Conservation (phyloP, 2,888 invertebrate species). For the Euplexia lucipara region DNA sequence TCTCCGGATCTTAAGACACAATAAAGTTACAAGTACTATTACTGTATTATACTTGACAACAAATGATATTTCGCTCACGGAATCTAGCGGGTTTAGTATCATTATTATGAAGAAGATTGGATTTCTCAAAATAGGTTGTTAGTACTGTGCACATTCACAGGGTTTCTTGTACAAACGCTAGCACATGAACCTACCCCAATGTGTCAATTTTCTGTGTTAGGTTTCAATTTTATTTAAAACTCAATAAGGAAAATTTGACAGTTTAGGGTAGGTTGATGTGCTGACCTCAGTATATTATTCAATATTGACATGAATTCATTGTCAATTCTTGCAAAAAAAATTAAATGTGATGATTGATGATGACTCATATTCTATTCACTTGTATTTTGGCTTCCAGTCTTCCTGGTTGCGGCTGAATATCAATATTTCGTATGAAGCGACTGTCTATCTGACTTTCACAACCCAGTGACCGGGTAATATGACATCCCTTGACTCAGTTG, state of each 20-base stretch:
- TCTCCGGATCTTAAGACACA: slow-evolving; percentile 5
- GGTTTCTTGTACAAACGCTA: background rate
- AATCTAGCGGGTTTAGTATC: slow-evolving; percentile 21
- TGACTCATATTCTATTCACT: background rate
- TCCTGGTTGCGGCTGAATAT: too few species aligned
- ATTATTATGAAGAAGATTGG: slow-evolving; percentile 22
- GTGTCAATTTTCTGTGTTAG: too few species aligned
- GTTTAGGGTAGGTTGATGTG: too few species aligned
- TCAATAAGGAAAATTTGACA: too few species aligned
- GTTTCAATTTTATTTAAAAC: too few species aligned
- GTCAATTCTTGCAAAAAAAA: background rate
- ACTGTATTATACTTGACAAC: too few species aligned
- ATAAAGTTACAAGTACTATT: slow-evolving; percentile 12
- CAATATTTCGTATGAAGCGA: too few species aligned
- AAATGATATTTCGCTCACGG: slow-evolving; percentile 22
- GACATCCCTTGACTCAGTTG: too few species aligned
- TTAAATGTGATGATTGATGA: too few species aligned
- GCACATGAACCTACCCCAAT: too few species aligned
- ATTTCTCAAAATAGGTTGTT: slow-evolving; percentile 1
- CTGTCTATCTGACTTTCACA: too few species aligned
- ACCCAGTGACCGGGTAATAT: too few species aligned
- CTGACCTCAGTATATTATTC: background rate
- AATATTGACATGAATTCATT: background rate
- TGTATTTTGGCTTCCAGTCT: background rate
- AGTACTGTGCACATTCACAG: background rate